Percentiles rank a stretch among this genome's conserved stretches.
Conservation (phyloP, 1,140 invertebrate genomes). For the Procambarus virginalis region DNA sequence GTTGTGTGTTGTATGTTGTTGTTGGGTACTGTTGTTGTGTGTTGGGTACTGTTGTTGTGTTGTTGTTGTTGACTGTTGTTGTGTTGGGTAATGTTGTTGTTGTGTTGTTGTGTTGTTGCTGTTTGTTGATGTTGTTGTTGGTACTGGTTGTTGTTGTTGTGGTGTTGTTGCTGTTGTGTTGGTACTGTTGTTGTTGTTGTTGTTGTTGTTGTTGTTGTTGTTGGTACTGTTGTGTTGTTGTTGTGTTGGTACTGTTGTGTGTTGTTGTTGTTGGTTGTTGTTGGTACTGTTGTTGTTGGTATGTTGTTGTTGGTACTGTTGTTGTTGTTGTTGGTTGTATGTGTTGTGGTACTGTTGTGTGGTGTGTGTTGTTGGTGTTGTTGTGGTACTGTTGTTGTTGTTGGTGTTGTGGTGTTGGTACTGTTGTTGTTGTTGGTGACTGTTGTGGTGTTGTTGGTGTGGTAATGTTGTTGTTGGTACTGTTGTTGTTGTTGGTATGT, state of each 20-base stretch:
- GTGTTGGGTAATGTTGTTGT: no score
- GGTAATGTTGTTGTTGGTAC: no score
- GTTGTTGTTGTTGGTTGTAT: neutral
- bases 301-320: neutral
- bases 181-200: neutral
- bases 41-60: no score
- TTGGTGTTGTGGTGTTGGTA: neutral
- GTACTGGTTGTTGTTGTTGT: neutral
- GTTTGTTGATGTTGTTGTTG: neutral
- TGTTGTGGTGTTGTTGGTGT: no score
- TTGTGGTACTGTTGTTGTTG: neutral
- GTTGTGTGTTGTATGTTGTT: no score
- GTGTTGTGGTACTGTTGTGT: neutral
- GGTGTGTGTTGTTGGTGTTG: neutral
- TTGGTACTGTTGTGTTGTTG: neutral
- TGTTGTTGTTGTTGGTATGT: no score
- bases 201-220: slow-evolving; percentile 25
- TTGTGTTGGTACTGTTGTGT: neutral
- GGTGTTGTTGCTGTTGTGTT: no score
- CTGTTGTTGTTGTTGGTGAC: no score
- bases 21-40: no score
- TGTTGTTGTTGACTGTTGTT: no score
- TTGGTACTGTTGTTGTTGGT: neutral
- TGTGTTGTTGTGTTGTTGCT: no score
- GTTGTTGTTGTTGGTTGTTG: neutral